Base-by-base conservation (phyloP, 2,888 invertebrate genomes). In the Dermolepida albohirtum region DNA sequence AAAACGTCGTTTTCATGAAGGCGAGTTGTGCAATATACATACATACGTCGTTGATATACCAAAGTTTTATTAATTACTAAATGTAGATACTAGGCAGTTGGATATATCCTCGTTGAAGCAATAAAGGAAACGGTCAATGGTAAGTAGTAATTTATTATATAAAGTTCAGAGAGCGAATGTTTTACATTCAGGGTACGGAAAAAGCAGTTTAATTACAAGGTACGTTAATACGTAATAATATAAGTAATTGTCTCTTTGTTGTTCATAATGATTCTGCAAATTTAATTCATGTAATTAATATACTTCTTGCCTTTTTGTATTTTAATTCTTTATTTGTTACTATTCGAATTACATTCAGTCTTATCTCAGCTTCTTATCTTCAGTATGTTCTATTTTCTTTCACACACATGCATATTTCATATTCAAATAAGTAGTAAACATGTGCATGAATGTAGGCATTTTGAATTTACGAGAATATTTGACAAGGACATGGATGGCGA, bases 41-140 rank as follows among this genome's bases (percentile, higher is more conserved):
- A 59, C 47, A 59, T 59, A 44, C 44, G 59, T 59, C 59, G 14
- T 44, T 14, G 7, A 47, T 44, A 29, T 41, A 34, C 29, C 11
- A 27, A 43, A 29, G 14, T 12, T 12, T 47, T 29, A 59, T 47
- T 29, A 54, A 59, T 59, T 59, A 59, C 11, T 29, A 12, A 44
- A 59, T 10, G 47, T 12, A 14, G 44, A 29, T 29, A 59, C 41
- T 12, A 59, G 44, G 22, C 57, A 2, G 40, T 41, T 17, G 22
- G 43, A 55, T 22, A 55, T 55, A 55, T 55, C 44, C 47, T 47
- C 59, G 47, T 59, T 59, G 59, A 59, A 59, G 59, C 59, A 59
- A 59, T 59, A 59, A 44, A 59, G 59, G 59, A 59, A 59, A 59
- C 47, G 14, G 27, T 57, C 57, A 57, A 57, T 44, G 57, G 57